A percentile compares a stretch with the other conserved stretches of the same genome.
These are phyloP conservation scores for Jaculus jaculus DNA, from an alignment of 2,113 vertebrate species.

Conservation along the genomic window DNA sequence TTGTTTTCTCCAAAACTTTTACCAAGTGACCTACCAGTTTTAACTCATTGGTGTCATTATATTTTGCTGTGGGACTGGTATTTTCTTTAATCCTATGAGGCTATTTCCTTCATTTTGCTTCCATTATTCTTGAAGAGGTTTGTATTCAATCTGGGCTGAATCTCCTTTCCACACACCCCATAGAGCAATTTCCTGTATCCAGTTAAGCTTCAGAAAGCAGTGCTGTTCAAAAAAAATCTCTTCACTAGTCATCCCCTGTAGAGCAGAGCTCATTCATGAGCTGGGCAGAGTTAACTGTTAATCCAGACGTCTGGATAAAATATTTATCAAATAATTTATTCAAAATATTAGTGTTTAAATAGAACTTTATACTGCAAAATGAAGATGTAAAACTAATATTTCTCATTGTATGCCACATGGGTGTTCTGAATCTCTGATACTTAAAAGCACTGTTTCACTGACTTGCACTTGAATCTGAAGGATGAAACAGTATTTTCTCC, in stretches of 20 bases:
- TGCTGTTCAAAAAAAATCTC: slow-evolving; percentile 66
- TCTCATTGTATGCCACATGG: neutral
- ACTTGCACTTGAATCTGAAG: slow-evolving; percentile 6
- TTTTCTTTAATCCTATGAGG: slow-evolving; percentile 53
- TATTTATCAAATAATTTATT: neutral
- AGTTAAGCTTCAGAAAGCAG: slow-evolving; percentile 73
- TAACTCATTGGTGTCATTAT: neutral
- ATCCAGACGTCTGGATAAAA: slow-evolving; percentile 58
- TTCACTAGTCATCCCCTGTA: slow-evolving; percentile 42
- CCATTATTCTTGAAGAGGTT: slow-evolving; percentile 65
- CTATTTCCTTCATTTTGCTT: slow-evolving; percentile 77
- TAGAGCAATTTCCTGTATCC: slow-evolving; percentile 83
- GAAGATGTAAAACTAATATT: neutral
- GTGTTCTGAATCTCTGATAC: neutral
- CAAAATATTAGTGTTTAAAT: neutral
- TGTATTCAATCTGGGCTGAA: slow-evolving; percentile 78
- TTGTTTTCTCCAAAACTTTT: neutral
- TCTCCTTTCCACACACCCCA: slow-evolving; percentile 79
- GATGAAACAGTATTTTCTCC: slow-evolving; percentile 28
- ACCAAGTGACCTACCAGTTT: neutral
- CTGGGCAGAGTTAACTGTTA: slow-evolving; percentile 27
- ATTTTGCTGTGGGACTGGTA: slow-evolving; percentile 15
- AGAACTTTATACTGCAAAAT: neutral
- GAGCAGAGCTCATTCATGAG: neutral
- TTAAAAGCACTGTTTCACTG: neutral